A percentile compares a stretch with the other conserved stretches of the same genome.
These are phyloP conservation scores for Meteorus colon DNA, from an alignment of 2,888 invertebrate genomes.

Conservation along the genomic window DNA sequence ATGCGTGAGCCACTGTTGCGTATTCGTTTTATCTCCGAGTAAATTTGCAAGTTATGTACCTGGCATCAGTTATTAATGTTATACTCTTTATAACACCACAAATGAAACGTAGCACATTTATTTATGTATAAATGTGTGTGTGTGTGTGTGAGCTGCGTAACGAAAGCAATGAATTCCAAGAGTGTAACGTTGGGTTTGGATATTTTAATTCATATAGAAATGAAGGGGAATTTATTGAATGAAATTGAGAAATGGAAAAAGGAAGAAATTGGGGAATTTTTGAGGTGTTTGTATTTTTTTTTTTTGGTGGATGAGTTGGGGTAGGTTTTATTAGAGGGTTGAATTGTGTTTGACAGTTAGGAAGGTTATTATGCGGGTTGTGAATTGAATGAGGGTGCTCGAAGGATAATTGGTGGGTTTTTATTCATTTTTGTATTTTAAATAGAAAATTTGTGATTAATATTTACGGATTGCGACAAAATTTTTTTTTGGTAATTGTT, in stretches of 20 bases:
- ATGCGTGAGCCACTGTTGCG: constrained; percentile 31
- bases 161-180: constrained; percentile 35
- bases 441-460: too few relatives aligned
- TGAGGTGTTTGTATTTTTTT: background rate
- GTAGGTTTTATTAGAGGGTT: too few relatives aligned
- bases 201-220: background rate
- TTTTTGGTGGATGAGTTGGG: background rate
- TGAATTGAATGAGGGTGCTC: too few relatives aligned
- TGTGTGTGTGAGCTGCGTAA: constrained; percentile 19
- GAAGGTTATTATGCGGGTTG: too few relatives aligned
- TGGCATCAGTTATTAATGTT: constrained; percentile 53
- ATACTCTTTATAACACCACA: constrained; percentile 31
- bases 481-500: too few relatives aligned
- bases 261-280: background rate
- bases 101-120: background rate
- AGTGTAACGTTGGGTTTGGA: background rate
- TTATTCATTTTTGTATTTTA: too few relatives aligned
- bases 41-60: constrained; percentile 69
- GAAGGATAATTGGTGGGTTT: too few relatives aligned
- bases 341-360: too few relatives aligned
- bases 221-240: too few relatives aligned
- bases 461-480: too few relatives aligned
- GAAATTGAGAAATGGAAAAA: background rate
- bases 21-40: constrained; percentile 31
- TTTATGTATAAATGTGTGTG: background rate